phyloP scores from a whole-genome alignment of 2,888 invertebrate species.

The Callyntrura guangdongensis region DNA sequence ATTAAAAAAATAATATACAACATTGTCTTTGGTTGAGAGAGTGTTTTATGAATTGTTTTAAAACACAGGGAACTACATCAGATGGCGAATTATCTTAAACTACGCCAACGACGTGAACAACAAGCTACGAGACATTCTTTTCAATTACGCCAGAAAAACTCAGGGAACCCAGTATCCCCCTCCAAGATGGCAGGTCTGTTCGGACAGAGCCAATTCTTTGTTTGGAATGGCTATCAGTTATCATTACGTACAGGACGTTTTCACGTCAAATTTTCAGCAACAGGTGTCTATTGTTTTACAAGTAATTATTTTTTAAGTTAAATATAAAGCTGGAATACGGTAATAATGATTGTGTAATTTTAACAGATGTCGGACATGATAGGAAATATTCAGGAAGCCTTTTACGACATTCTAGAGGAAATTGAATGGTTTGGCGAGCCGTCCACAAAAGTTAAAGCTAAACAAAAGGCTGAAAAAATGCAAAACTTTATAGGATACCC shows the following conservation, averaged over 20 bases:
- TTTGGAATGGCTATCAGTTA: conserved; percentile 83
- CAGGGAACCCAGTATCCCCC: conserved; percentile 81
- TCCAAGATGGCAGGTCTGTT: conserved; percentile 83
- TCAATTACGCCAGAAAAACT: conserved; percentile 80
- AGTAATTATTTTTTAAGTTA: background rate
- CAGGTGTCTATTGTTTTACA: conserved; percentile 73
- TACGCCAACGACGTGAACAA: conserved; percentile 81
- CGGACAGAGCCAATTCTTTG: conserved; percentile 82
- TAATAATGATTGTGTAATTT: background rate
- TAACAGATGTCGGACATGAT: conserved; percentile 91
- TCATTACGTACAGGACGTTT: conserved; percentile 82
- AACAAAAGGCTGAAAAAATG: conserved; percentile 94
- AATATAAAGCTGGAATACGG: too few species aligned
- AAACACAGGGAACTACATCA: conserved; percentile 81
- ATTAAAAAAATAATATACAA: too few species aligned
- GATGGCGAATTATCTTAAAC: conserved; percentile 81
- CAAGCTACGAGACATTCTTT: conserved; percentile 80
- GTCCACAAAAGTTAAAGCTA: conserved; percentile 90
- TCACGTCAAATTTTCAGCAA: conserved; percentile 80
- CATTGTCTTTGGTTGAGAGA: too few species aligned
- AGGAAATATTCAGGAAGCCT: conserved; percentile 92
- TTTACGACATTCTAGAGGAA: conserved; percentile 91
- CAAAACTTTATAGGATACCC: conserved; percentile 96
- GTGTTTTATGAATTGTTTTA: background rate
- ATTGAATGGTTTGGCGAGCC: conserved; percentile 96